Evolutionary conservation across 2,113 vertebrate genomes (phyloP), one percentile per base, ranked within the genome.

Genomic region (Reinhardtius hippoglossoides): DNA sequence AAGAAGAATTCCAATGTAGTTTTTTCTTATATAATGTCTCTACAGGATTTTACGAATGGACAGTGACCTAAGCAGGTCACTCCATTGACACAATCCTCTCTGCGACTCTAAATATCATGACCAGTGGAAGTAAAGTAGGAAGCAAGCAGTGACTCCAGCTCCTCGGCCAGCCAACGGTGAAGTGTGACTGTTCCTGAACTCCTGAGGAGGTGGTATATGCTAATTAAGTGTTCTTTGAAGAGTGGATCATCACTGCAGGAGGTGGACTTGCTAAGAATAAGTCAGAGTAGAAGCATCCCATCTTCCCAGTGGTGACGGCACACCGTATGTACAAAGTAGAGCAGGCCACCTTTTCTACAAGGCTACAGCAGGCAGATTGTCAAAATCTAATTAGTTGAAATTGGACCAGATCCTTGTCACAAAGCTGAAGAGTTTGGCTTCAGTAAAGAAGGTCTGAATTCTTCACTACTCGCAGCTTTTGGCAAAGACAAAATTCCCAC

Each of bases 361-460:
- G 15, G 24, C 63, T 77, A 70, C 52, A 61, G 70, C 67, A 69
- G 12, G 46, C 40, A 6, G 50, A 54, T 21, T 77, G 67, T 72
- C 52, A 54, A 67, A 71, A 58, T 24, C 12, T 63, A 84, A 82
- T 70, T 74, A 65, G 74, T 59, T 86, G 46, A 83, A 85, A 82
- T 71, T 85, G 50, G 9, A 77, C 6, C 59, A 69, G 24, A 64
- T 67, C 55, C 57, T 71, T 78, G 58, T 59, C 46, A 76, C 46
- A 72, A 57, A 71, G 73, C 52, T 31, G 21, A 73, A n/a, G 48
- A 70, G 27, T 70, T 71, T 71, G 50, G 64, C 60, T 64, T 71
- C 21, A 54, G 21, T 18, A 56, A 54, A 80, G 40, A 26, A 67
- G 10, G 14, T 56, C 67, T 71, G 57, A 42, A 66, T 81, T 48